Evolutionary conservation across 2,888 invertebrate species (phyloP).

Genomic region (Anorthoa munda): DNA sequence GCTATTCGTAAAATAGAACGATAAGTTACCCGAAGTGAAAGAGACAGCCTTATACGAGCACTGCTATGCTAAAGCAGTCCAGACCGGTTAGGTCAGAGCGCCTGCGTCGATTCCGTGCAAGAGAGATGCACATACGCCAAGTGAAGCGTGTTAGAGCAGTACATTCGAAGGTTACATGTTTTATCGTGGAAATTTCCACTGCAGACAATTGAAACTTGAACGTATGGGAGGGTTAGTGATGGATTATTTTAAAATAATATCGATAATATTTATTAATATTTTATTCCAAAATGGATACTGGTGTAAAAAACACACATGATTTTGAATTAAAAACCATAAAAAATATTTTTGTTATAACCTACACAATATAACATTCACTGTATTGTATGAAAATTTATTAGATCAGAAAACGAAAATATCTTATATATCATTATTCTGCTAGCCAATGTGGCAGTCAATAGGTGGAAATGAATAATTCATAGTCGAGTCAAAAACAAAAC

Average conservation of each 20-base stretch:
- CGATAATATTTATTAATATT: conserved; percentile 52
- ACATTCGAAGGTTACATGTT: conserved; percentile 87
- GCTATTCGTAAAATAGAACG: conserved; percentile 91
- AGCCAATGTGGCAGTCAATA: neutral
- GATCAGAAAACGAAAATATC: neutral
- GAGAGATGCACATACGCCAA: conserved; percentile 77
- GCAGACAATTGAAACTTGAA: conserved; percentile 90
- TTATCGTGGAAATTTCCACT: conserved; percentile 90
- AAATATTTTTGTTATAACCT: too few species aligned
- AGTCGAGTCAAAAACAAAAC: conserved; percentile 5
- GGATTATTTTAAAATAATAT: conserved; percentile 67
- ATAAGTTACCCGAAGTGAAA: conserved; percentile 80
- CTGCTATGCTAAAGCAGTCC: conserved; percentile 77
- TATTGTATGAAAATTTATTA: neutral
- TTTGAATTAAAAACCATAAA: too few species aligned
- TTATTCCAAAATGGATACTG: neutral
- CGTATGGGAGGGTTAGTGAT: conserved; percentile 79
- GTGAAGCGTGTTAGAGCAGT: conserved; percentile 76
- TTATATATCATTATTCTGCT: neutral
- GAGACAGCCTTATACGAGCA: conserved; percentile 78
- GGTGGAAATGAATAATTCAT: neutral
- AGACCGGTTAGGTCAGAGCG: conserved; percentile 87
- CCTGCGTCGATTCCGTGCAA: conserved; percentile 85
- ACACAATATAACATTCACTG: neutral
- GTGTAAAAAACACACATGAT: too few species aligned